phyloP scores from a whole-genome alignment of 2,113 vertebrate genomes.

The Callionymus lyra region DNA sequence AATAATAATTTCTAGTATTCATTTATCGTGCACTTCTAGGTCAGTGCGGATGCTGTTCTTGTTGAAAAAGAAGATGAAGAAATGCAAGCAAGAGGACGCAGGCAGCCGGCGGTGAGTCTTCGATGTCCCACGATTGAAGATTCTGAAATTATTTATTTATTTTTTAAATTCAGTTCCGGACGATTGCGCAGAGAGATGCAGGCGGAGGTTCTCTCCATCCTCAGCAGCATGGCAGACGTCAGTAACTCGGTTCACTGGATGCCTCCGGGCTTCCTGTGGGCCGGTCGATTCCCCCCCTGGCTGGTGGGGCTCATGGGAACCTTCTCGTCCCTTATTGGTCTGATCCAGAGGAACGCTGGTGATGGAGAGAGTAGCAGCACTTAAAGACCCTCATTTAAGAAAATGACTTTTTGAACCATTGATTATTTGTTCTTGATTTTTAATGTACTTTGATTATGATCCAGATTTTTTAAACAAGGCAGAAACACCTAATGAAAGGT shows the following conservation, averaged over 20 bases:
- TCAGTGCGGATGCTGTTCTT: constrained; percentile 59
- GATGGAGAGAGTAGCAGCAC: constrained; percentile 9
- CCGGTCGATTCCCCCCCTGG: constrained; percentile 79
- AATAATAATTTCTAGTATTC: no score
- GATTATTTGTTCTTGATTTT: no score
- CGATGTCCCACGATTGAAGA: no score
- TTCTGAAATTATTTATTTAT: background rate
- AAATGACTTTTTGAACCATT: constrained; percentile 5
- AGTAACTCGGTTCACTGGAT: constrained; percentile 89
- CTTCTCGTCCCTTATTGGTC: constrained; percentile 76
- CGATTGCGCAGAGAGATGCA: constrained; percentile 45
- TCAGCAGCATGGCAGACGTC: constrained; percentile 75
- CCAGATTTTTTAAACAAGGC: no score
- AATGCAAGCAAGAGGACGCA: constrained; percentile 5
- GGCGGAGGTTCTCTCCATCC: constrained; percentile 65
- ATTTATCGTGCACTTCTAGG: no score
- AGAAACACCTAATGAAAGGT: no score
- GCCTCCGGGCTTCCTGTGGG: constrained; percentile 85
- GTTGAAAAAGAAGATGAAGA: constrained; percentile 53
- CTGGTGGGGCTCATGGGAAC: constrained; percentile 90
- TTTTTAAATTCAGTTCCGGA: constrained; percentile 19
- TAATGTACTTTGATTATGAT: no score
- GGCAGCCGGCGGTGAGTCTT: constrained; percentile 35
- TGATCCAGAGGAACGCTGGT: constrained; percentile 65
- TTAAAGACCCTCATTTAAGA: background rate